Base-by-base conservation (phyloP, 2,113 vertebrate genomes). In the Hiodon alosoides region DNA sequence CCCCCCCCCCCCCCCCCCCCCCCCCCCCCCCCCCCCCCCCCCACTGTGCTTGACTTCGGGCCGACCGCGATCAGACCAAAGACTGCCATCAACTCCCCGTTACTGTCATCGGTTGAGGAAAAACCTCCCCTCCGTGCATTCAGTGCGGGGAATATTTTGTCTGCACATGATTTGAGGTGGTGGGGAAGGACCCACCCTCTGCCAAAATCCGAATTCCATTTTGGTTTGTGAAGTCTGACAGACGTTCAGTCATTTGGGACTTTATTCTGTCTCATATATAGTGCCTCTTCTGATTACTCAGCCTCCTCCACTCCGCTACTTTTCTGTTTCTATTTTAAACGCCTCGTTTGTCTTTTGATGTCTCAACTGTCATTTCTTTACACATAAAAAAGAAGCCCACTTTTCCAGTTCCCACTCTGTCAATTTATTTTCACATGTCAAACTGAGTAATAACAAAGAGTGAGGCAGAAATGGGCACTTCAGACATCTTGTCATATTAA, bases 81-180 rank as follows among this genome's bases (percentile, higher is more conserved):
- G 76, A 58, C 17, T 7, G 4, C 76, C 76, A 79, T 79, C 76
- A 82, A 71, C 64, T 77, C 58, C 67, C 64, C 79, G 76, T 75
- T 79, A 11, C 46, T 70, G n/a, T n/a, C n/a, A n/a, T n/a, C n/a
- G n/a, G n/a, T n/a, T n/a, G n/a, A n/a, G n/a, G n/a, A n/a, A n/a
- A 70, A 8, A 62, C 4, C 16, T 5, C 10, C 16, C 62, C 13
- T 31, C 31, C 31, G 31, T 31, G 31, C 31, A 31, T 31, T 31
- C 31, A 31, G 31, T 31, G 31, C 31, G 31, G 31, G 31, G 31
- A 31, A 31, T 31, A 57, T 57, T 17, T 31, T 55, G n/a, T 2
- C 53, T 47, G 13, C 10, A 13, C 50, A 46, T 53, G 13, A 69
- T 54, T 17, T 11, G n/a, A 9, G 53, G 9, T 8, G 54, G 53